A percentile compares a stretch with the other conserved stretches of the same genome.
Conservation (phyloP, 2,888 invertebrate species). For the Candidula unifasciata region DNA sequence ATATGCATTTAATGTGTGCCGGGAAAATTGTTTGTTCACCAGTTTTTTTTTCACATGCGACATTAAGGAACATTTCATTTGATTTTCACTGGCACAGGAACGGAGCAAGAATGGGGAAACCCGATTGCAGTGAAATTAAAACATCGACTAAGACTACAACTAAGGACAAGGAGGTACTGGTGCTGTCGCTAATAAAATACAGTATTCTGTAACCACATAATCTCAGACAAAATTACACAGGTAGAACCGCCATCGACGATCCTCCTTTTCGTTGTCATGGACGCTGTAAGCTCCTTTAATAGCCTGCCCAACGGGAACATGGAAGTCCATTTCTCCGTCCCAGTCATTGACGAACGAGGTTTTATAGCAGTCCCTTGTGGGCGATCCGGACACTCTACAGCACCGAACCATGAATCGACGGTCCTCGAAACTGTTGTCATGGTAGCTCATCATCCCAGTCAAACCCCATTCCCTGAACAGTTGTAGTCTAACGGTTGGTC, state of each 20-base stretch:
- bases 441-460: not conserved
- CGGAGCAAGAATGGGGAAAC: too few species aligned
- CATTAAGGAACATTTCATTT: too few species aligned
- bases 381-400: not conserved
- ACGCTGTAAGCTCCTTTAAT: conserved; percentile 6
- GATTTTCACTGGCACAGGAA: too few species aligned
- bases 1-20: too few species aligned
- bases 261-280: not conserved
- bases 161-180: too few species aligned
- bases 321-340: not conserved
- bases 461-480: not conserved
- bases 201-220: too few species aligned
- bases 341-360: not conserved
- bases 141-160: too few species aligned
- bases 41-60: too few species aligned
- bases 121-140: too few species aligned
- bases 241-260: not conserved
- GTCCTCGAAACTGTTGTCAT: not conserved
- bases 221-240: not conserved
- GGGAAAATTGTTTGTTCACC: too few species aligned
- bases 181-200: too few species aligned
- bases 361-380: not conserved
- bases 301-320: not conserved
- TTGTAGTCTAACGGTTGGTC: not conserved
- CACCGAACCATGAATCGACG: not conserved